phyloP scores from a whole-genome alignment of 2,113 vertebrate species.

The Crotophaga sulcirostris region DNA sequence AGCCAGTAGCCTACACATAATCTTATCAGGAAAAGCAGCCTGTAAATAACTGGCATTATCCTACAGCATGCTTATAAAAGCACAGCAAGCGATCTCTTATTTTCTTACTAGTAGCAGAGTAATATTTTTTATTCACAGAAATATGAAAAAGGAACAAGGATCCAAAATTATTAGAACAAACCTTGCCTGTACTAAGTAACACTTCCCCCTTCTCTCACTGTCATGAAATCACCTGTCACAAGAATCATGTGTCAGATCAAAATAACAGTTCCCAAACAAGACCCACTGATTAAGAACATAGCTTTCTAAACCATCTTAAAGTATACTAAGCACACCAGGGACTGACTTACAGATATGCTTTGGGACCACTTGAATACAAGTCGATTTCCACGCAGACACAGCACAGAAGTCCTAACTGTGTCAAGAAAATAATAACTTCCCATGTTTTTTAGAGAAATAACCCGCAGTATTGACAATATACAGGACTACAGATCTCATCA shows the following conservation, averaged over 20 bases:
- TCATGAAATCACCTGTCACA: neutral
- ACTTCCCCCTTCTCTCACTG: neutral
- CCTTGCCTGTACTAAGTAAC: neutral
- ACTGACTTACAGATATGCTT: neutral
- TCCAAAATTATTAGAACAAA: neutral
- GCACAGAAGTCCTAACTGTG: neutral
- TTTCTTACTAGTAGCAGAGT: neutral
- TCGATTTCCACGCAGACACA: neutral
- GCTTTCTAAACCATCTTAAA: neutral
- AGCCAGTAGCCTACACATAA: neutral
- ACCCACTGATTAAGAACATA: neutral
- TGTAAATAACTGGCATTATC: neutral
- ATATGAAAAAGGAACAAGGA: neutral
- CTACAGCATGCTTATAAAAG: neutral
- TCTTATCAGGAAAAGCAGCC: constrained; percentile 21
- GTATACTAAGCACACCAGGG: neutral
- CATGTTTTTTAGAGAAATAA: neutral
- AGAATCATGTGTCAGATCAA: neutral
- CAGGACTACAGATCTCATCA: neutral
- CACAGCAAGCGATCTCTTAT: neutral
- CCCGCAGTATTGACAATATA: neutral
- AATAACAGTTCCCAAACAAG: neutral
- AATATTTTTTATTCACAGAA: neutral
- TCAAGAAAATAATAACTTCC: neutral
- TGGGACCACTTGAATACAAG: neutral